These are phyloP conservation scores for Parotocinclus haroldoi DNA, from an alignment of 2,797 vertebrate species.

Conservation along the genomic window DNA sequence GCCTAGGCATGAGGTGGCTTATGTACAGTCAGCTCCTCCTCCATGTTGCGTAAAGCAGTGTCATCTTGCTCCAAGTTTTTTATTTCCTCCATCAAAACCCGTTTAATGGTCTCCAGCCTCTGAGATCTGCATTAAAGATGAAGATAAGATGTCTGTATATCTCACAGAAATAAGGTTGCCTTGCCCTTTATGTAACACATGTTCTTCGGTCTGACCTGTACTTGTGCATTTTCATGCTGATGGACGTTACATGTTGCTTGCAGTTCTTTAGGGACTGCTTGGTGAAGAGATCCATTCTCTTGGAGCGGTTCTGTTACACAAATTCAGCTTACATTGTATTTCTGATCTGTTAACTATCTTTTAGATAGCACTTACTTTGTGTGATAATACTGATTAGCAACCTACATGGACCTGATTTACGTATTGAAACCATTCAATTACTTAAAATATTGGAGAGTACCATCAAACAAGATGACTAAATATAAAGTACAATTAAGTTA, in stretches of 20 bases:
- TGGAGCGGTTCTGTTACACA: constrained; percentile 67
- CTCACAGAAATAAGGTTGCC: neutral
- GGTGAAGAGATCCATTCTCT: constrained; percentile 78
- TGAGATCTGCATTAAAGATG: constrained; percentile 64
- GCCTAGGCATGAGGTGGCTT: neutral
- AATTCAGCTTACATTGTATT: neutral
- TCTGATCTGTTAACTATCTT: neutral
- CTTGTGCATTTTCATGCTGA: constrained; percentile 68
- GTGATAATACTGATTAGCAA: too few relatives aligned
- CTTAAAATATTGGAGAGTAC: too few relatives aligned
- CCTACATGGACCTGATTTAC: too few relatives aligned
- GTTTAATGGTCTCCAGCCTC: constrained; percentile 74
- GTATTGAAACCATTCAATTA: too few relatives aligned
- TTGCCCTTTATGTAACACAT: neutral
- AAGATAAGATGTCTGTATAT: neutral
- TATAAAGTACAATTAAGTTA: too few relatives aligned
- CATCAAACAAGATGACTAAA: too few relatives aligned
- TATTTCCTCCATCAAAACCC: constrained; percentile 76
- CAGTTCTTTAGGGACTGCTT: constrained; percentile 77
- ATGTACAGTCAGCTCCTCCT: constrained; percentile 84
- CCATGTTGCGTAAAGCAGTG: constrained; percentile 76
- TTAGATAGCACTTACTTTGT: neutral
- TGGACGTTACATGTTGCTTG: constrained; percentile 74
- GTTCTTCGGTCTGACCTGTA: constrained; percentile 36
- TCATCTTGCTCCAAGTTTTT: constrained; percentile 81